Evolutionary conservation across 30 jellyfish, hydroid and myxozoan genomes (phyloP), one percentile per base, ranked within the genome.

Genomic region (Pseudorhiza aurosa): DNA sequence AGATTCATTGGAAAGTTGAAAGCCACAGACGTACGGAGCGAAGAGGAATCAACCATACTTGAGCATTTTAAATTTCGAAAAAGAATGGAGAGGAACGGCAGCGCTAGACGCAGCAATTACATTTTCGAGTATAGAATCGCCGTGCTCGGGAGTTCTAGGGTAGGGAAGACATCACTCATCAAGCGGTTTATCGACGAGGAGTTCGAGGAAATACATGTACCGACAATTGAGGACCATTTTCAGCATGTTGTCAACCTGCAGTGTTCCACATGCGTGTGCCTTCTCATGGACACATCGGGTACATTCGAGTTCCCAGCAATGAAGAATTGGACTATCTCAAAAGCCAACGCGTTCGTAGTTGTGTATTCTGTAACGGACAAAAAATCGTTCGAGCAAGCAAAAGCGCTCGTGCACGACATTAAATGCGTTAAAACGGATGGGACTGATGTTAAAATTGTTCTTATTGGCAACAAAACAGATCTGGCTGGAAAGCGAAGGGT

Each of bases 261-360:
- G 28, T 97, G 96, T 12, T 57, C 88, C 29, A 82, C 93, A 26
- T 93, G 99, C 57, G 99, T 93, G 22, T 93, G 99, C 58, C 46
- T 93, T 40, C 75, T 93, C 4, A 90, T 85, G 53, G 99, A 93
- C 77, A 93, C 99, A 1, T 96, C 96, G 33, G 99, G 99, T 14
- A 83, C 88, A 7, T 89, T 78, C 40, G 99, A 93, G 72, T 93
- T 93, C 36, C 99, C 99, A 30, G 99, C 99, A 6, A 93, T 93
- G 99, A 72, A 96, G 73, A 86, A 85, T 33, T 82, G 95, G 83
- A 81, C 97, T 29, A 86, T 93, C 35, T 75, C 96, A 19, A 93
- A 93, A 74, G 99, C 97, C 10, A 93, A 93, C 45, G 96, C 93
- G 2, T 93, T 80, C 58, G 83, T 93, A 8, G 99, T 93, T 14